These are phyloP conservation scores for Elachura formosa DNA, from an alignment of 2,113 vertebrate genomes.

Conservation along the genomic window DNA sequence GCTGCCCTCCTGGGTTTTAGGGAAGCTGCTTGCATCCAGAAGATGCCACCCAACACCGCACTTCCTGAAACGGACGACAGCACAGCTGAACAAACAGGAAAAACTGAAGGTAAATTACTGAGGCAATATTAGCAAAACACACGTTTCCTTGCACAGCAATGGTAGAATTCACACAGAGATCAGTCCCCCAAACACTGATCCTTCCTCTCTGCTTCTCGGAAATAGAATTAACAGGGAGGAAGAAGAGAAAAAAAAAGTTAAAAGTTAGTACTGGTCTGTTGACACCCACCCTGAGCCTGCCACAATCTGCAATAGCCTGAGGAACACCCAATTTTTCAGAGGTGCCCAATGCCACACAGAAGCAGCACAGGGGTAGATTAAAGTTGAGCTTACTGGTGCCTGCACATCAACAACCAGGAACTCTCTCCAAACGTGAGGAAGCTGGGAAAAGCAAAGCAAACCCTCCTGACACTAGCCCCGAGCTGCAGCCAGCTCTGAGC, in stretches of 20 bases:
- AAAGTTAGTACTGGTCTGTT: not conserved
- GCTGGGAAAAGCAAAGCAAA: constrained; percentile 14
- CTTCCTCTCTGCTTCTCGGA: not conserved
- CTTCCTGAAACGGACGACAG: not conserved
- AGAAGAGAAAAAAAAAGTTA: not conserved
- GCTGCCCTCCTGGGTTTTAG: not conserved
- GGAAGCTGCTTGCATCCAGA: not conserved
- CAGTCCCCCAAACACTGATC: not conserved
- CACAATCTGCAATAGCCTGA: not conserved
- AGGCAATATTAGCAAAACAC: not conserved
- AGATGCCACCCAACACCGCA: not conserved
- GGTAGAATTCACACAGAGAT: not conserved
- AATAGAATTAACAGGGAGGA: not conserved
- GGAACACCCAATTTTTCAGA: not conserved
- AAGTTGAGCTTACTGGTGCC: not conserved
- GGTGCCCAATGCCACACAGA: not conserved
- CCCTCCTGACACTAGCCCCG: not conserved
- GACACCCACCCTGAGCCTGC: not conserved
- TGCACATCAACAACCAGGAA: not conserved
- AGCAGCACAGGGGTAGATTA: not conserved
- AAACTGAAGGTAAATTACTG: not conserved
- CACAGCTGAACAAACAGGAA: not conserved
- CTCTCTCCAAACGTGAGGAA: not conserved
- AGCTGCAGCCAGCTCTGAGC: not conserved
- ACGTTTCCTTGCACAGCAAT: accelerated